Conservation (phyloP, 2,888 invertebrate species). For the Carcina quercana region DNA sequence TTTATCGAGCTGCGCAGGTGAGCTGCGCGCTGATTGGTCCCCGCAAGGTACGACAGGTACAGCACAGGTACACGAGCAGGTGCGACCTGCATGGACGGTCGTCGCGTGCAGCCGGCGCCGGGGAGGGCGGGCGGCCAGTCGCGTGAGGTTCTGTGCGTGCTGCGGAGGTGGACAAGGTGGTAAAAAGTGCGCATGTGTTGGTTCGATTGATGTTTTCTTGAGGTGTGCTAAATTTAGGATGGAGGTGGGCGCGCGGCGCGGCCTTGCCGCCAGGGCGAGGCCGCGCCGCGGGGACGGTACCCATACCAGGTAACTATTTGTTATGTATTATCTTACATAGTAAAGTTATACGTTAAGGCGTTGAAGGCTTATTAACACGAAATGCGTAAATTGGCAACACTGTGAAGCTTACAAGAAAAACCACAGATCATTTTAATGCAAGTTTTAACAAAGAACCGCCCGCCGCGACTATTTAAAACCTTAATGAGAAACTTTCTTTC, state of each 20-base stretch:
- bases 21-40: conserved; percentile 67
- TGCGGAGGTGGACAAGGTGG: conserved; percentile 15
- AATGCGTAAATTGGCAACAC: too few species aligned
- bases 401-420: too few species aligned
- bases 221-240: conserved; percentile 67
- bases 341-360: too few species aligned
- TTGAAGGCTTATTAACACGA: too few species aligned
- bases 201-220: conserved; percentile 70
- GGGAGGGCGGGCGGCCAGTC: conserved; percentile 17
- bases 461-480: too few species aligned
- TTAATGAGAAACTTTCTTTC: too few species aligned
- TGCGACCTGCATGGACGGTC: conserved; percentile 24
- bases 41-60: conserved; percentile 50
- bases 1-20: conserved; percentile 72
- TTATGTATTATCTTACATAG: too few species aligned
- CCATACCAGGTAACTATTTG: too few species aligned
- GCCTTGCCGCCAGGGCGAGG: conserved; percentile 18
- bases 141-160: conserved; percentile 14
- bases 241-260: conserved; percentile 58
- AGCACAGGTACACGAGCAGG: conserved; percentile 41
- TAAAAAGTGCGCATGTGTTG: conserved; percentile 68
- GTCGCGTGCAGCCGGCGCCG: conserved; percentile 23
- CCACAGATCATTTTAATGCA: too few species aligned
- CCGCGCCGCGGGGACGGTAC: conserved; percentile 25
- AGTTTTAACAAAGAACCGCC: too few species aligned